Base-by-base conservation (phyloP, 1,140 invertebrate species). In the Listronotus oregonensis region DNA sequence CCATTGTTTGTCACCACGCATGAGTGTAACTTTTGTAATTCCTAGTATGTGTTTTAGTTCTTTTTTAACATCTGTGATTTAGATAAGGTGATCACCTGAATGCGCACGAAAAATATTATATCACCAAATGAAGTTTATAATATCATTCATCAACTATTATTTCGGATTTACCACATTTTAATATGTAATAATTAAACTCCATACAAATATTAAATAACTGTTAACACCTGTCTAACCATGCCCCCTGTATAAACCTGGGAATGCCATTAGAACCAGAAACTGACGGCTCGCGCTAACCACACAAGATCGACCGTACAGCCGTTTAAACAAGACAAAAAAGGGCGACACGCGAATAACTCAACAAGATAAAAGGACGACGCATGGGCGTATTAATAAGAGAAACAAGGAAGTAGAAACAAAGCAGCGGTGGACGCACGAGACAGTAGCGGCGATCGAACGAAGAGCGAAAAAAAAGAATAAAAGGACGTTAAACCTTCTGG, bases 401-500 rank as follows among this genome's bases (percentile, higher is more conserved):
- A 60, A 60, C 58, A 60, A 50, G 58, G 58, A 60, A 60, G 43
- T 60, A 47, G 58, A 60, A 60, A 60, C 58, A 60, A 60, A 60
- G 46, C 27, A 60, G 46, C 58, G 58, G 46, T 50, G 58, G 58
- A 60, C 58, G 54, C 54, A 60, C 58, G 58, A 40, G 58, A 60
- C 58, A 60, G 58, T 37, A 40, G 34, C 44, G 37, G 58, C 58
- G 58, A 60, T 49, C 47, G 58, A 50, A 49, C 34, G 32, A 40
- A 49, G 58, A 60, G 58, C 58, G 44, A 60, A 46, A 60, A 46
- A 60, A 51, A 60, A 60, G 58, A 60, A 60, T 50, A 50, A 60
- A 60, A 58, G 58, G 47, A 49, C 44, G 58, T 60, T 60, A 60
- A 60, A 46, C 40, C 47, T 40, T 21, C 7, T 47, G 46, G 56